phyloP scores from a whole-genome alignment of 2,113 vertebrate genomes.

The Osmerus eperlanus region DNA sequence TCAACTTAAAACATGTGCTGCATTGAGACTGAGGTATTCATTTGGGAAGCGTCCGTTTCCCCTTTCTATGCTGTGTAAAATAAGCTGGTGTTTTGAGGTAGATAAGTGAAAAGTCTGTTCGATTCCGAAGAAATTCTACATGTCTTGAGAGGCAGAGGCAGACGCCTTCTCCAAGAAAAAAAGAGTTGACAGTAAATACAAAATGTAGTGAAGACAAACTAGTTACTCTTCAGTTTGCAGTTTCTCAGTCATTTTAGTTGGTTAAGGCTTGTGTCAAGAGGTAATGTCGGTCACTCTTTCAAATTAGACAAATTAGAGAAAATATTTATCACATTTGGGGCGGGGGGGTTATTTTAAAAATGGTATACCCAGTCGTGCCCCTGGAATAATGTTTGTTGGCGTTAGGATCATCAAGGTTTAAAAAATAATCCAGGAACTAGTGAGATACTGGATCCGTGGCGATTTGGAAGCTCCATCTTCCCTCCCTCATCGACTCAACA shows the following conservation, averaged over 20 bases:
- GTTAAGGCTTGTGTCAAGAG: conserved; percentile 23
- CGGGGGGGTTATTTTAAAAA: neutral
- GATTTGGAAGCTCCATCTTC: conserved; percentile 49
- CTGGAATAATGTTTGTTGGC: neutral
- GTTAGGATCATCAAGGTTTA: conserved; percentile 25
- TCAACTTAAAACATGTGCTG: conserved; percentile 43
- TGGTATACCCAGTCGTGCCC: neutral
- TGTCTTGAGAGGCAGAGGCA: conserved; percentile 24
- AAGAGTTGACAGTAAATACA: neutral
- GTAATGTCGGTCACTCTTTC: neutral
- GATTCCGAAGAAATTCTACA: conserved; percentile 29
- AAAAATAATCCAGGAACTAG: conserved; percentile 32
- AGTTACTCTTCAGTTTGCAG: neutral
- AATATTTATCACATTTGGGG: neutral
- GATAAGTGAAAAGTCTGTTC: conserved; percentile 48
- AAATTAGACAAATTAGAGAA: neutral
- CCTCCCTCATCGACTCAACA: conserved; percentile 73
- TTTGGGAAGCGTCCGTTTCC: conserved; percentile 34
- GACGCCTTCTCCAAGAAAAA: conserved; percentile 17
- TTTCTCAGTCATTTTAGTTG: conserved; percentile 4
- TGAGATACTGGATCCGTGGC: conserved; percentile 38
- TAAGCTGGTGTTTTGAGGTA: conserved; percentile 55
- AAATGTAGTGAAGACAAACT: neutral
- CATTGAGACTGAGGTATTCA: conserved; percentile 41
- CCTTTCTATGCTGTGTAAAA: conserved; percentile 12